Evolutionary conservation across 1,140 invertebrate genomes (phyloP), one percentile per base, ranked within the genome.

Genomic region (Tribolium castaneum): DNA sequence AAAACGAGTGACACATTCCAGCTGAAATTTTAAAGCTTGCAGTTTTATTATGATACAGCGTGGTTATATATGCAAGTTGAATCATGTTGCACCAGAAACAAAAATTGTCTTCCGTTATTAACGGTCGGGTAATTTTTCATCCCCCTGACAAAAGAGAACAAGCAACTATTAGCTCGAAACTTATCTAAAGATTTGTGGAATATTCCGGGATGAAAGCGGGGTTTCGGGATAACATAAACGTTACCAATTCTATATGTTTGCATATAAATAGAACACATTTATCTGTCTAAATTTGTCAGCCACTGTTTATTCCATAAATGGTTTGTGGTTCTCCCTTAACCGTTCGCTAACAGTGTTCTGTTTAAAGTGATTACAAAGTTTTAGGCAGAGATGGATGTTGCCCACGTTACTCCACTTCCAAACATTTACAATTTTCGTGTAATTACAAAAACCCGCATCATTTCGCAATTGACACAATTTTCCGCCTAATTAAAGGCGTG

Each of bases 331-430:
- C 59, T 35, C 59, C 59, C 59, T 66, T 66, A 66, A 66, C 59
- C 59, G 59, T 66, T 66, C 30, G 59, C 59, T 66, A 66, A 66
- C 59, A 66, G 59, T 66, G 30, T 66, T 66, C 59, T 35, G 59
- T 66, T 66, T 66, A 66, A 66, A 66, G 59, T 66, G 59, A 66
- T 66, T 66, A 66, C 59, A 35, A 66, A 66, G 59, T 66, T 66
- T 66, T 30, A 66, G 59, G 59, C 59, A 66, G 59, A 66, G 59
- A 66, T 66, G 59, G 59, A 66, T 66, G 59, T 66, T 66, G 56
- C 19, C 16, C 56, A 62, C 56, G 56, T n/a, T 62, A 62, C 30
- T 30, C 56, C 56, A 62, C 56, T 62, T 62, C 9, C n/a, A 13
- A 62, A 30, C 56, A 62, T 30, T 62, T 62, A 62, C 9, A 50